A percentile compares a stretch with the other conserved stretches of the same genome.
These are phyloP conservation scores for Lacanobia oleracea DNA, from an alignment of 2,888 invertebrate species.

Conservation along the genomic window DNA sequence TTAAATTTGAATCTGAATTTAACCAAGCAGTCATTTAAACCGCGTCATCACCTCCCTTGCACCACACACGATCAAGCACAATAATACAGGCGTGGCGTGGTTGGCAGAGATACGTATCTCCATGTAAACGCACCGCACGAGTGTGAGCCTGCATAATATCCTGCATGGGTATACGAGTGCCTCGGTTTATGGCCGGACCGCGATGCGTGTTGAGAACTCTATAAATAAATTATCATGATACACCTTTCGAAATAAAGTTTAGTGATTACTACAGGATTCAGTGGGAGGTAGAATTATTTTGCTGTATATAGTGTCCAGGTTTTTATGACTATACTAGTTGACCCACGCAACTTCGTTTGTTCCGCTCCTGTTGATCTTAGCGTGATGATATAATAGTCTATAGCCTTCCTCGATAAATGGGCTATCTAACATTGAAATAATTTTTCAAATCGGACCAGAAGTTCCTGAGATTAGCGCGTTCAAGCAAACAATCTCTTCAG, in stretches of 20 bases:
- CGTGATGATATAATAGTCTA: too few relatives aligned
- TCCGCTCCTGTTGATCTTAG: too few relatives aligned
- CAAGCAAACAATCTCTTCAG: too few relatives aligned
- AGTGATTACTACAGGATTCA: constrained; percentile 19
- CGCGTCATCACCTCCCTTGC: constrained; percentile 45
- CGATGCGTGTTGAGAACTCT: constrained; percentile 34
- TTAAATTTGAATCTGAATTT: too few relatives aligned
- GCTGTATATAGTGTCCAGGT: not conserved
- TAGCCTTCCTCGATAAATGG: too few relatives aligned
- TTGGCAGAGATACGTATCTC: constrained; percentile 75
- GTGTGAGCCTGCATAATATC: constrained; percentile 56
- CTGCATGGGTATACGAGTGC: constrained; percentile 1
- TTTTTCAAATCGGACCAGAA: too few relatives aligned
- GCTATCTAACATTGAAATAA: too few relatives aligned
- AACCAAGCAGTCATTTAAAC: not conserved
- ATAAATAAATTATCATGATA: constrained; percentile 38
- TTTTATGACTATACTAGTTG: too few relatives aligned
- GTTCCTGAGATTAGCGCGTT: too few relatives aligned
- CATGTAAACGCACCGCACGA: constrained; percentile 61
- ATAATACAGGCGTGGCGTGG: constrained; percentile 73
- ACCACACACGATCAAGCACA: constrained; percentile 55
- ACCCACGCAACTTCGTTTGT: too few relatives aligned
- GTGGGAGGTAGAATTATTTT: not conserved
- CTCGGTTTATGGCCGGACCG: constrained; percentile 33
- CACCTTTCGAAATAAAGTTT: constrained; percentile 21